These are phyloP conservation scores for Pogonocherus hispidulus DNA, from an alignment of 2,888 invertebrate genomes.

Conservation along the genomic window DNA sequence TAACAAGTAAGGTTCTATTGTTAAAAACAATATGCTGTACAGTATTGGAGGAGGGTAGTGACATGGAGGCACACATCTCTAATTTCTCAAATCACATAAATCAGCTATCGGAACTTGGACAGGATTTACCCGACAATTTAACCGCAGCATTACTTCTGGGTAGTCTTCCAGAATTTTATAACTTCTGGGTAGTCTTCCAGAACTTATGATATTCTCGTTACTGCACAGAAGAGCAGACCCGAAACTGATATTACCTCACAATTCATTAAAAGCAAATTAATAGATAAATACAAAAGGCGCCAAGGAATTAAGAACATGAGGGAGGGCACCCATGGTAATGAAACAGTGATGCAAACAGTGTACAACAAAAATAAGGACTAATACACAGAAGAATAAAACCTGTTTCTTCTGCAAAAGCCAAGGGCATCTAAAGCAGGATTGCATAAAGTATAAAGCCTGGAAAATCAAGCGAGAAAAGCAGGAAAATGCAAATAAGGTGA, in stretches of 20 bases:
- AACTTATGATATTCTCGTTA: too few species aligned
- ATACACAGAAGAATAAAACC: too few species aligned
- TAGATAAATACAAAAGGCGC: neutral
- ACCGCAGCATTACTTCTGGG: too few species aligned
- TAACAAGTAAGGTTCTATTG: too few species aligned
- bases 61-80: neutral
- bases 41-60: neutral
- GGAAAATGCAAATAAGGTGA: neutral
- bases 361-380: too few species aligned
- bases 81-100: too few species aligned
- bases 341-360: neutral
- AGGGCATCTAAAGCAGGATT: too few species aligned
- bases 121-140: neutral
- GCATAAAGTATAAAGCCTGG: too few species aligned
- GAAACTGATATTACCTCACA: neutral
- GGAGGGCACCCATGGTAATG: neutral
- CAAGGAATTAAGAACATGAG: neutral
- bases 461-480: neutral
- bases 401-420: too few species aligned
- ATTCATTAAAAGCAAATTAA: neutral
- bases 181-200: too few species aligned
- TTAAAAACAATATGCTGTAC: neutral
- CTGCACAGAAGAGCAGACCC: neutral
- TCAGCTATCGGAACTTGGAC: neutral
- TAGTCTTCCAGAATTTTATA: too few species aligned